These are phyloP conservation scores for Scaptomyza flava DNA, from an alignment of 2,888 invertebrate genomes.

Conservation along the genomic window DNA sequence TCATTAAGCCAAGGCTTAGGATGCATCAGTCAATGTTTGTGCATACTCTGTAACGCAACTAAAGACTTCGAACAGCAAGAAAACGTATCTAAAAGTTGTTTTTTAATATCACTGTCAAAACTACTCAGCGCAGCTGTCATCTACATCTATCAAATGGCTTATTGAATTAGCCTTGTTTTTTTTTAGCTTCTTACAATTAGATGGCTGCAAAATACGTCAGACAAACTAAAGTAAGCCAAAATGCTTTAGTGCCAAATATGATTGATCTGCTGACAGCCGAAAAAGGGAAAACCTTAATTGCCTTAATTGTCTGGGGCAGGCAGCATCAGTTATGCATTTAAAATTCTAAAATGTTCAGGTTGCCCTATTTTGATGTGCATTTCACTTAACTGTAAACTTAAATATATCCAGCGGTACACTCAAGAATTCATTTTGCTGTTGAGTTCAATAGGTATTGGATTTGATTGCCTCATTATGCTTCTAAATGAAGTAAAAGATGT, in stretches of 20 bases:
- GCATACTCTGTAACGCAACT: background rate
- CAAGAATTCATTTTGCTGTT: too few species aligned
- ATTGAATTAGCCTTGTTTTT: constrained; percentile 36
- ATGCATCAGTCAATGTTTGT: background rate
- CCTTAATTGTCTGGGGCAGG: too few species aligned
- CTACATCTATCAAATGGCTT: constrained; percentile 23
- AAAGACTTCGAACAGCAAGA: background rate
- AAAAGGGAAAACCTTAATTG: background rate
- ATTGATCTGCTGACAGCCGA: constrained; percentile 30
- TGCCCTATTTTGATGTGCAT: too few species aligned
- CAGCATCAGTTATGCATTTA: too few species aligned
- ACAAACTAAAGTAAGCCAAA: constrained; percentile 5
- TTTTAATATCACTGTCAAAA: background rate
- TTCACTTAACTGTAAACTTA: background rate
- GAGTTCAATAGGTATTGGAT: too few species aligned
- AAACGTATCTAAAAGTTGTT: background rate
- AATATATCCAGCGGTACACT: too few species aligned
- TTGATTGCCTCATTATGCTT: too few species aligned
- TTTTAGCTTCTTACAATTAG: constrained; percentile 24
- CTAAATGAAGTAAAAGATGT: too few species aligned
- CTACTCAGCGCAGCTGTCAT: constrained; percentile 2
- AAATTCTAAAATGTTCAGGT: too few species aligned
- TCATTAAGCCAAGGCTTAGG: constrained; percentile 33
- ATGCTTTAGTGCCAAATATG: constrained; percentile 20
- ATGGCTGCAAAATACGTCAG: constrained; percentile 6